Evolutionary conservation across 1,140 invertebrate genomes (phyloP).

Genomic region (Bombyx mori): DNA sequence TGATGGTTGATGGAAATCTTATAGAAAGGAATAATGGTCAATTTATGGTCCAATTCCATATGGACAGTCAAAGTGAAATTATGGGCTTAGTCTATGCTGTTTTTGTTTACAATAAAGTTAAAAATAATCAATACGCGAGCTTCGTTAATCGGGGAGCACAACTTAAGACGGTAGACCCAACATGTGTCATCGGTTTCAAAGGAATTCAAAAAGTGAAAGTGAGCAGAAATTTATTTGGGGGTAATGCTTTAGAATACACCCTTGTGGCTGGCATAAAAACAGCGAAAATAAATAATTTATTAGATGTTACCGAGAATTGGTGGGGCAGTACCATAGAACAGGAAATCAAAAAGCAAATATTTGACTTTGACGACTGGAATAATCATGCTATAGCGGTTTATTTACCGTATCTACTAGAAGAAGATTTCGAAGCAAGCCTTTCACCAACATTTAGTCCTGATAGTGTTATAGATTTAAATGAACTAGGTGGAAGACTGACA

Average conservation of each 20-base stretch:
- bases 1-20: slow-evolving; percentile 84
- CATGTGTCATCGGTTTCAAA: slow-evolving; percentile 91
- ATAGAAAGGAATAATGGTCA: slow-evolving; percentile 87
- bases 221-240: slow-evolving; percentile 90
- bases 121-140: slow-evolving; percentile 75
- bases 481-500: slow-evolving; percentile 88
- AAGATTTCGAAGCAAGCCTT: slow-evolving; percentile 82
- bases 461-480: slow-evolving; percentile 74
- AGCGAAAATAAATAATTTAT: slow-evolving; percentile 86
- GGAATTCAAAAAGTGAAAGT: slow-evolving; percentile 95
- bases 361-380: slow-evolving; percentile 99
- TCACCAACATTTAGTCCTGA: slow-evolving; percentile 76
- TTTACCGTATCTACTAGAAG: slow-evolving; percentile 86
- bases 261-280: slow-evolving; percentile 92
- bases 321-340: slow-evolving; percentile 87
- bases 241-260: slow-evolving; percentile 93
- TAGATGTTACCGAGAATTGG: slow-evolving; percentile 96
- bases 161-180: slow-evolving; percentile 73
- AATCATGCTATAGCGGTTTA: slow-evolving; percentile 94
- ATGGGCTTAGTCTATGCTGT: slow-evolving; percentile 84
- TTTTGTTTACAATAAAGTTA: slow-evolving; percentile 86
- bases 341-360: slow-evolving; percentile 88
- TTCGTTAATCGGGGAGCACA: slow-evolving; percentile 54
- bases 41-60: slow-evolving; percentile 91
- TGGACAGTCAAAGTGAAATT: slow-evolving; percentile 95